Conservation (phyloP, 2,113 vertebrate species). For the Aepyceros melampus region DNA sequence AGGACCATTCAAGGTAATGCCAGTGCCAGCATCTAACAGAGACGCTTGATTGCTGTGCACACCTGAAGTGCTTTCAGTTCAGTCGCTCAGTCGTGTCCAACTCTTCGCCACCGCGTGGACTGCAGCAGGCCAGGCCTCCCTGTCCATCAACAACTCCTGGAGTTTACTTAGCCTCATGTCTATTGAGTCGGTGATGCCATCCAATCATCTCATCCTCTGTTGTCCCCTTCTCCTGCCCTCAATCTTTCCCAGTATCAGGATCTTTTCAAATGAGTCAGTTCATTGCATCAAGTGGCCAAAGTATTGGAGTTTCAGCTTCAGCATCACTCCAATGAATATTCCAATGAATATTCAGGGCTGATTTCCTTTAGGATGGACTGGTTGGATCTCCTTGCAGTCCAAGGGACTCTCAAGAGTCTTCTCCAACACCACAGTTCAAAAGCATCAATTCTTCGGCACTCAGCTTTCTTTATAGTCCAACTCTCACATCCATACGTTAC, state of each 20-base stretch:
- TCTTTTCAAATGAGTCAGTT: neutral
- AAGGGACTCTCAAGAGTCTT: neutral
- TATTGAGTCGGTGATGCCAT: neutral
- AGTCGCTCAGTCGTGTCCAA: neutral
- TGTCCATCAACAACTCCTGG: neutral
- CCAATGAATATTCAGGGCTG: neutral
- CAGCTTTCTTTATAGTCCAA: neutral
- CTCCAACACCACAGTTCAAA: neutral
- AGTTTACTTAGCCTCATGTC: neutral
- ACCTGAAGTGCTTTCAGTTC: neutral
- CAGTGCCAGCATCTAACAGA: neutral
- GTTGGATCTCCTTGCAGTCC: too few relatives aligned
- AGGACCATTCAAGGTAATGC: neutral
- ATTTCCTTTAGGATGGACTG: neutral
- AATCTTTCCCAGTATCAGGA: neutral
- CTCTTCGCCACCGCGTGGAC: neutral
- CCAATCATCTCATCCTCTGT: neutral
- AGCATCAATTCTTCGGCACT: neutral
- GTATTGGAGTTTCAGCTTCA: neutral
- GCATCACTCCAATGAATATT: neutral
- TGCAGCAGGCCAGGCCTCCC: neutral
- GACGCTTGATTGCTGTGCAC: neutral
- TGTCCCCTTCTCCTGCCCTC: neutral
- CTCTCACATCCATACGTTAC: too few relatives aligned
- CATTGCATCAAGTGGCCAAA: neutral